phyloP scores from a whole-genome alignment of 2,888 invertebrate genomes.

The Aromia moschata region DNA sequence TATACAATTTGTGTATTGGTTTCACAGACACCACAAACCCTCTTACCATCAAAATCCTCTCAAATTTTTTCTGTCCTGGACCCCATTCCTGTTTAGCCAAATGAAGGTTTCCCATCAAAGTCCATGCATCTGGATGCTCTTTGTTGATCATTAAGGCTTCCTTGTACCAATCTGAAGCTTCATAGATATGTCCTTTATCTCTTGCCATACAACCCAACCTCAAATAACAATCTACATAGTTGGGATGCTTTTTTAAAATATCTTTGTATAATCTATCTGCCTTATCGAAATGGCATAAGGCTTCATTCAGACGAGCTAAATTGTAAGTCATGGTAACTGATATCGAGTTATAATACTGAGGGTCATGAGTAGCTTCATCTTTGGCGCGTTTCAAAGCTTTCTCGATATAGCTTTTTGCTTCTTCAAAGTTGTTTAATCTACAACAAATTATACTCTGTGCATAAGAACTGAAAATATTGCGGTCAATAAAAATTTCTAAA shows the following conservation, averaged over 20 bases:
- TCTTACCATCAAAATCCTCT: slow-evolving; percentile 84
- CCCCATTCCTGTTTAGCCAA: slow-evolving; percentile 97
- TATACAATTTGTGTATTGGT: too few relatives aligned
- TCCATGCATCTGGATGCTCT: slow-evolving; percentile 98
- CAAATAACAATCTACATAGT: slow-evolving; percentile 94
- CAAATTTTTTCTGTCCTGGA: slow-evolving; percentile 98
- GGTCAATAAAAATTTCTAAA: too few relatives aligned
- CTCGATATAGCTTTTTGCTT: slow-evolving; percentile 86
- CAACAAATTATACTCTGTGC: too few relatives aligned
- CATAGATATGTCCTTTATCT: slow-evolving; percentile 99
- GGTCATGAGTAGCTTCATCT: slow-evolving; percentile 84
- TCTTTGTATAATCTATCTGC: slow-evolving; percentile 97
- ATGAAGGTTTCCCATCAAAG: slow-evolving; percentile 95
- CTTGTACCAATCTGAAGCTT: slow-evolving; percentile 99
- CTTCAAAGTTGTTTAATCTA: slow-evolving; percentile 84
- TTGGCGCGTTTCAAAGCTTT: slow-evolving; percentile 86
- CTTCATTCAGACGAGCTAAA: slow-evolving; percentile 92
- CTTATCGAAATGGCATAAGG: slow-evolving; percentile 89
- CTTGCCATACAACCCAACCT: slow-evolving; percentile 97
- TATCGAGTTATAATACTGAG: slow-evolving; percentile 95
- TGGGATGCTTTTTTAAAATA: slow-evolving; percentile 96
- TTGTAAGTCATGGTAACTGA: slow-evolving; percentile 97
- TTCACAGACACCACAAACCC: too few relatives aligned
- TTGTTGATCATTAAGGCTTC: slow-evolving; percentile 95
- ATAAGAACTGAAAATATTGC: too few relatives aligned